Base-by-base conservation (phyloP, 30 jellyfish, hydroid and myxozoan genomes). In the Mastigias papua region DNA sequence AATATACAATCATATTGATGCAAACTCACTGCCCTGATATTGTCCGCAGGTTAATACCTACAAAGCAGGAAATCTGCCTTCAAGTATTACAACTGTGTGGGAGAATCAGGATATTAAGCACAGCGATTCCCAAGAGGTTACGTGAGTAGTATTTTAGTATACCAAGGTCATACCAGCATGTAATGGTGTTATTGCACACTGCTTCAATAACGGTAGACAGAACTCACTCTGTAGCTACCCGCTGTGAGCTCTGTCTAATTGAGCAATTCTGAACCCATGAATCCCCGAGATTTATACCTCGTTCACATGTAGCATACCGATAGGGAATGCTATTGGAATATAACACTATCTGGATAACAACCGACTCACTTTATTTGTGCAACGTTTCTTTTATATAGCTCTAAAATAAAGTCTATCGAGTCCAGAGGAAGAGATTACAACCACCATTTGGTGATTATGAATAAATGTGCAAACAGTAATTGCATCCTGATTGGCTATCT, bases 141-240 rank as follows among this genome's bases (percentile, higher is more conserved):
- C 16, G 69, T 35, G 22, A 37, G 90, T 54, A 60, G 90, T 10
- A 8, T 33, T 62, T 21, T 21, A 61, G 90, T 33, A 79, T 79
- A 50, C 90, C 90, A 57, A 60, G 90, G 90, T 79, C 90, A 79
- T 26, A 66, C 70, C 90, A 79, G 90, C 90, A 63, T 62, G 90
- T 75, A 31, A 42, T 79, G 90, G 81, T 79, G 90, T 64, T 79
- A 78, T 65, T 65, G 61, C 90, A 0, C 51, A 61, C 25, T 33
- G 90, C 73, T 32, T 66, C 51, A 27, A 78, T 30, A 63, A 71
- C 29, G 57, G 34, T 46, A 60, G 63, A 23, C 80, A 64, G 72
- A 65, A 25, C 57, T 16, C 23, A 50, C 21, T 79, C 73, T 61
- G 35, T 50, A 66, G 54, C 9, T 13, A 26, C 90, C 61, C 34